Base-by-base conservation (phyloP, 2,888 invertebrate species). In the Pandemis heparana region DNA sequence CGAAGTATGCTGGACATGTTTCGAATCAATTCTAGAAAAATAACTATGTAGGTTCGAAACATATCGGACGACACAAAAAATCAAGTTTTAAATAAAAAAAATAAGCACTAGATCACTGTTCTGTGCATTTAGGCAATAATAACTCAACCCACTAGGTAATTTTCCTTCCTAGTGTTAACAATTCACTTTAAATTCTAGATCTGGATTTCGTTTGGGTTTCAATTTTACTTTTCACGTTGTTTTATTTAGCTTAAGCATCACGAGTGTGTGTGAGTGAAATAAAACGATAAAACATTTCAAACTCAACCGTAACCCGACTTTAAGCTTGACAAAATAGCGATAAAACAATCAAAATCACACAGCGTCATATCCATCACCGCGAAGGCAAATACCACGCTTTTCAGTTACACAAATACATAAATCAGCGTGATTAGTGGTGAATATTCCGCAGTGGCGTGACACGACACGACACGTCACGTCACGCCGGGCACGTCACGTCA, bases 341-440 rank as follows among this genome's bases (percentile, higher is more conserved):
- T 62, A 62, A 62, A 41, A 39, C 39, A 61, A 62, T 62, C 39
- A 41, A n/a, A 62, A 64, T 43, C 23, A 46, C 32, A 32, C 32
- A 53, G 65, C 53, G 65, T 56, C 66, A 41, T 53, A 18, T 51
- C 56, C 56, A 18, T 43, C 56, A 41, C 66, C 53, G 9, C 65
- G 51, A 18, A 41, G n/a, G 66, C 66, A 56, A 65, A 65, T 23
- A 67, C 39, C n/a, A 14, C 66, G 66, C 53, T 67, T 67, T 67
- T 67, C 66, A 64, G 39, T 51, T 65, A 53, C 61, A 64, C 51
- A 51, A 68, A 69, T 60, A 74, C 69, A 65, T 69, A 63, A 73
- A 74, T 74, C 69, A 46, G 16, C 64, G 66, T 60, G 71, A 71
- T 71, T 71, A 71, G 61, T 51, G 66, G 71, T 61, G 39, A 53